Conservation (phyloP, 2,888 invertebrate genomes). For the Xanthostigma xanthostigma region DNA sequence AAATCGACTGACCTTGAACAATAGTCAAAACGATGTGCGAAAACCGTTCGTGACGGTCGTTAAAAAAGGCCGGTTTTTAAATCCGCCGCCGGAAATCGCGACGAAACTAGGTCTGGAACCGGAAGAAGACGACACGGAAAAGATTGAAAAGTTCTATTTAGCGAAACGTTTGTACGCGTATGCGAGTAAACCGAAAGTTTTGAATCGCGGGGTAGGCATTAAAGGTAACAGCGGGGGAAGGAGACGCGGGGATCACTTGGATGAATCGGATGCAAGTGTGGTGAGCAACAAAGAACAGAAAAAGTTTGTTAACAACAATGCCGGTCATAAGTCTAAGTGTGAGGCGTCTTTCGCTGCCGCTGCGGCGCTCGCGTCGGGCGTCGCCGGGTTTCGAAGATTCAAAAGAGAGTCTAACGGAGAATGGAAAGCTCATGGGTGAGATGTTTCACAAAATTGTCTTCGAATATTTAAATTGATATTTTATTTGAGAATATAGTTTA, state of each 20-base stretch:
- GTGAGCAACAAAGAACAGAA: constrained; percentile 3
- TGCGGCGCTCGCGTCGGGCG: constrained; percentile 20
- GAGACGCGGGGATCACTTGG: constrained; percentile 14
- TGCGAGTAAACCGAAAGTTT: constrained; percentile 45
- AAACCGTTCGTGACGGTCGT: constrained; percentile 68
- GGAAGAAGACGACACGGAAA: constrained; percentile 19
- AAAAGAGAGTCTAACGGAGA: constrained; percentile 1
- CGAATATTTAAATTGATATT: too few relatives aligned
- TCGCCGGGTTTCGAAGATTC: constrained; percentile 14
- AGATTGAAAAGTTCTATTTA: constrained; percentile 21
- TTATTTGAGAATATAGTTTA: too few relatives aligned
- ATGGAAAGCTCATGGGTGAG: not conserved
- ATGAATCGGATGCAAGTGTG: constrained; percentile 7
- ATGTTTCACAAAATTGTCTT: too few relatives aligned
- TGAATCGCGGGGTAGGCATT: constrained; percentile 17
- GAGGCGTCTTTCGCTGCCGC: constrained; percentile 26
- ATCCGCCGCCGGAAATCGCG: constrained; percentile 60
- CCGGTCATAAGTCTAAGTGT: constrained; percentile 23
- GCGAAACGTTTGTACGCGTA: constrained; percentile 44
- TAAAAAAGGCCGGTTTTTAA: constrained; percentile 60
- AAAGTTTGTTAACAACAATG: not conserved
- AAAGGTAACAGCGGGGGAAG: constrained; percentile 14
- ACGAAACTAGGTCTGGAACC: constrained; percentile 41
- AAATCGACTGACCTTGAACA: constrained; percentile 1
- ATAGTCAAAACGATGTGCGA: constrained; percentile 15